Evolutionary conservation across 2,888 invertebrate genomes (phyloP), one percentile per base, ranked within the genome.

Genomic region (Drosophila trichaetosa): DNA sequence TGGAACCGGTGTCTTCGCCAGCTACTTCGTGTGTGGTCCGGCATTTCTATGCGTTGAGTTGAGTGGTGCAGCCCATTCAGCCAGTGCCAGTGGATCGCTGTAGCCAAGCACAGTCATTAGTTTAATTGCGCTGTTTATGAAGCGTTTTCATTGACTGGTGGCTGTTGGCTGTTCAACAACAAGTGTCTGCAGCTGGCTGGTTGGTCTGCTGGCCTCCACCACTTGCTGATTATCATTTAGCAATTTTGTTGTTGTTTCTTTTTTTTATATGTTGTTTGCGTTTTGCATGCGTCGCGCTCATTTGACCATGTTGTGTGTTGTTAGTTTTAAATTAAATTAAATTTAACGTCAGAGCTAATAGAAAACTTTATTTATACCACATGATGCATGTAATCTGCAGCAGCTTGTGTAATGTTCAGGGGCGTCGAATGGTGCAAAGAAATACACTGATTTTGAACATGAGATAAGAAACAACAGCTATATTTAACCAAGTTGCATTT

Each of bases 101-200:
- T 54, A 51, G 77, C 71, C 63, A 46, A 75, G 76, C 84, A 82
- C 76, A 79, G 79, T 86, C 90, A 89, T 90, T 90, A 86, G 79
- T 83, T 87, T 90, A 90, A 89, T 89, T 80, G 90, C 83, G 73
- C 85, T 90, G 87, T 90, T 89, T 89, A 87, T 89, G 87, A 79
- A 76, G 76, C 82, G 67, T 78, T 78, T 76, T 73, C 80, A 80
- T 69, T 71, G 69, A 78, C 68, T 76, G 63, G 56, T 58, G 65
- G 52, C 54, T 46, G 46, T 46, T 24, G 46, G 24, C 46, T 46
- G 46, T 16, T 24, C 60, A 31, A 53, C 76, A 76, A 76, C 75
- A 76, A 76, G 71, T 76, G 76, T 71, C 59, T 76, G 61, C 76
- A 72, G 72, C 67, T 70, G 76, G 53, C 52, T 46, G 46, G 46